Conservation (phyloP, 2,797 vertebrate genomes). For the Bradypodion ventrale region DNA sequence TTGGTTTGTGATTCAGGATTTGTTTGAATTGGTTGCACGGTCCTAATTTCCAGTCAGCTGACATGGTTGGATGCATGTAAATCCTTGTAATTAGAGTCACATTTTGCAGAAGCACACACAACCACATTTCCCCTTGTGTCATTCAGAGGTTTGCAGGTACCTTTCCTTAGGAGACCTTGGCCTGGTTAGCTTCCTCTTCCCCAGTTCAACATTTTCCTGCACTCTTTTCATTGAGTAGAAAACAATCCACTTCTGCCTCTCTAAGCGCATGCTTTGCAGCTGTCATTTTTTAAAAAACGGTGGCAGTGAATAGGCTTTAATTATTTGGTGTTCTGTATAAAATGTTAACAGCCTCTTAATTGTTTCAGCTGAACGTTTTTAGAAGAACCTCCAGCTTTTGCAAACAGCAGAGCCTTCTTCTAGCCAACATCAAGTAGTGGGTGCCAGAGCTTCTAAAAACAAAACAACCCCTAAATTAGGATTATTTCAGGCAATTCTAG, state of each 20-base stretch:
- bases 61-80: too few relatives aligned
- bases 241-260: constrained; percentile 28
- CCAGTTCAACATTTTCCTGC: background rate
- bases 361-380: constrained; percentile 63
- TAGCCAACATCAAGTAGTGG: constrained; percentile 44
- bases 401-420: constrained; percentile 40
- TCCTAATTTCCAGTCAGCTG: too few relatives aligned
- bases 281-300: constrained; percentile 61
- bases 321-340: constrained; percentile 68
- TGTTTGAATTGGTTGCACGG: too few relatives aligned
- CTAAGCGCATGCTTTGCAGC: constrained; percentile 43
- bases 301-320: constrained; percentile 67
- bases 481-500: background rate
- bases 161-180: background rate
- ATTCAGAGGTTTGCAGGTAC: background rate
- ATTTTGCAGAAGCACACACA: too few relatives aligned
- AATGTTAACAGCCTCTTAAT: constrained; percentile 64
- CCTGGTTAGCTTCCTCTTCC: background rate
- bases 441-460: constrained; percentile 17
- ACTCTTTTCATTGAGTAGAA: constrained; percentile 20
- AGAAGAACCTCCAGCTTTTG: constrained; percentile 52
- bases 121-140: too few relatives aligned
- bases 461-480: too few relatives aligned
- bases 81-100: too few relatives aligned
- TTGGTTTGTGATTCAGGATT: too few relatives aligned